phyloP scores from a whole-genome alignment of 1,140 invertebrate genomes.

The Ctenoplectra terminalis region DNA sequence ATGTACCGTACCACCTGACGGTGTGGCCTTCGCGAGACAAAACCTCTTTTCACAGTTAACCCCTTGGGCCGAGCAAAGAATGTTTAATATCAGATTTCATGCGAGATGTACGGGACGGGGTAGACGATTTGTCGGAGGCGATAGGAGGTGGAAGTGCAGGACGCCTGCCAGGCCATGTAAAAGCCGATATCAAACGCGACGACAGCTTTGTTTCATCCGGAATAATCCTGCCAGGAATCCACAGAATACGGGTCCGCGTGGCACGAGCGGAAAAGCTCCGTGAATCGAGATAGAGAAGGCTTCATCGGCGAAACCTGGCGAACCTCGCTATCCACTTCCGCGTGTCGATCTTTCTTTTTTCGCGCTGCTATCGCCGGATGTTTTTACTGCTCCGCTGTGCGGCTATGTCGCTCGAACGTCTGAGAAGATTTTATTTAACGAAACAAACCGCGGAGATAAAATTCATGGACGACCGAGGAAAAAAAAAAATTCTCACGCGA shows the following conservation, averaged over 20 bases:
- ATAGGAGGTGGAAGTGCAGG: conserved; percentile 10
- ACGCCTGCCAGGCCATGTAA: conserved; percentile 66
- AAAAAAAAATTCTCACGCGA: too few species aligned
- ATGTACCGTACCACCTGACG: conserved; percentile 14
- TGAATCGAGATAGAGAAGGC: conserved; percentile 14
- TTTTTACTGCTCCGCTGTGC: conserved; percentile 5
- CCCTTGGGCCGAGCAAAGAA: conserved; percentile 74
- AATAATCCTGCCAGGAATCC: conserved; percentile 79
- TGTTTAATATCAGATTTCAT: conserved; percentile 83
- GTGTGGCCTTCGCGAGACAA: conserved; percentile 54
- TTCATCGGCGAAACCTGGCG: conserved; percentile 29
- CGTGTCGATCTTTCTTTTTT: conserved; percentile 20
- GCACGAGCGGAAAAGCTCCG: conserved; percentile 25
- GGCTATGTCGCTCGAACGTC: not conserved
- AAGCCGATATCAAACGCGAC: conserved; percentile 81
- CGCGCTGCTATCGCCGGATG: not conserved
- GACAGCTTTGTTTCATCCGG: conserved; percentile 80
- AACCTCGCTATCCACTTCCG: conserved; percentile 31
- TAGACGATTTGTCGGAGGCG: conserved; percentile 39
- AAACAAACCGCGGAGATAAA: conserved; percentile 6
- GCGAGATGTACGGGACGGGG: conserved; percentile 59
- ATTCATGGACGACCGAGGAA: not conserved
- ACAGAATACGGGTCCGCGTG: conserved; percentile 44
- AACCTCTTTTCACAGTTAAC: conserved; percentile 73
- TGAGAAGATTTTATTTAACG: conserved; percentile 42